Evolutionary conservation across 2,888 invertebrate species (phyloP).

Genomic region (Scrobipalpa atriplicella): DNA sequence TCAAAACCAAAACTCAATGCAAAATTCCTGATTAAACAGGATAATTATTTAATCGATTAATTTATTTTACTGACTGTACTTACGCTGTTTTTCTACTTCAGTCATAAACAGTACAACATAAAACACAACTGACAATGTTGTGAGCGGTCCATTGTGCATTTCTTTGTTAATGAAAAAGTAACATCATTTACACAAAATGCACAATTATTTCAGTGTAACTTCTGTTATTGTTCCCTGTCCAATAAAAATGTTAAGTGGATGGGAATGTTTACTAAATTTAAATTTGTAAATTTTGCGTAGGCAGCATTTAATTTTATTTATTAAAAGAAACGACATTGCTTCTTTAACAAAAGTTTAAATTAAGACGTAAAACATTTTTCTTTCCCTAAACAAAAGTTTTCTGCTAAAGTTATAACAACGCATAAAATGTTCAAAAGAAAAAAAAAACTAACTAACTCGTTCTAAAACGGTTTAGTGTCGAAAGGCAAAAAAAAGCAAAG

Average conservation of each 20-base stretch:
- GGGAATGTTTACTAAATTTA: too few relatives aligned
- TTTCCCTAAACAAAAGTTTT: neutral
- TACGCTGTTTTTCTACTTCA: slow-evolving; percentile 5
- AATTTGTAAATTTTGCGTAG: too few relatives aligned
- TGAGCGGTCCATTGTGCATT: slow-evolving; percentile 27
- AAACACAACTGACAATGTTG: slow-evolving; percentile 34
- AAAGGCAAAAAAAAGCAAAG: slow-evolving; percentile 17
- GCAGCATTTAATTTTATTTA: too few relatives aligned
- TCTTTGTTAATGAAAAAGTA: slow-evolving; percentile 29
- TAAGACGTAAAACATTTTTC: too few relatives aligned
- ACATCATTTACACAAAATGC: slow-evolving; percentile 29
- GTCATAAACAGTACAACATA: neutral
- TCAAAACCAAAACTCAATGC: neutral
- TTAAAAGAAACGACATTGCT: too few relatives aligned
- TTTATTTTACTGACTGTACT: slow-evolving; percentile 1
- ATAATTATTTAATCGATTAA: too few relatives aligned
- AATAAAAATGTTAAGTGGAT: too few relatives aligned
- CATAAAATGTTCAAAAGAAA: neutral
- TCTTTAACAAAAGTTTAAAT: too few relatives aligned
- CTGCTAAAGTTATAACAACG: neutral
- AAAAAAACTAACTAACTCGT: neutral
- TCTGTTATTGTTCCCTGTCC: too few relatives aligned
- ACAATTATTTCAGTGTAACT: neutral
- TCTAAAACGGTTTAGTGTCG: slow-evolving; percentile 7
- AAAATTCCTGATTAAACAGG: too few relatives aligned